phyloP scores from a whole-genome alignment of 1,140 invertebrate species.

The Drosophila sturtevanti region DNA sequence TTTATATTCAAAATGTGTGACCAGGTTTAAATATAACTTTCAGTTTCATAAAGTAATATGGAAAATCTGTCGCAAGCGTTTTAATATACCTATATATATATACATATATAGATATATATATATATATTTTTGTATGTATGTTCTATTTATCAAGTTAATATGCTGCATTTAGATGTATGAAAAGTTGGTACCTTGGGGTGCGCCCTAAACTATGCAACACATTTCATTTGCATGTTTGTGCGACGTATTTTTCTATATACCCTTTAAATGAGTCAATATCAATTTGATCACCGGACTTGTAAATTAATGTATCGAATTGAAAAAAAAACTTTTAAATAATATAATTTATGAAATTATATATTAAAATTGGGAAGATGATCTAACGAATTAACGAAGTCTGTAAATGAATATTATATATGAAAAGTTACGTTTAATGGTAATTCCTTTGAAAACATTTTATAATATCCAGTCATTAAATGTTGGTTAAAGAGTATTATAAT shows the following conservation, averaged over 20 bases:
- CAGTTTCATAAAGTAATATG: neutral
- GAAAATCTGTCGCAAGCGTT: conserved; percentile 61
- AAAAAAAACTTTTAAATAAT: no score
- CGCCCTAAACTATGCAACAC: conserved; percentile 76
- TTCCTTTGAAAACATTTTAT: no score
- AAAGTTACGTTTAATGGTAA: no score
- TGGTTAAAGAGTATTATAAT: no score
- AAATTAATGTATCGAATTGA: no score
- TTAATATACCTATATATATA: neutral
- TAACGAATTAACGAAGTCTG: no score
- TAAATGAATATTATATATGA: no score
- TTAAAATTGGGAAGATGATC: no score
- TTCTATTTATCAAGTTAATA: conserved; percentile 66
- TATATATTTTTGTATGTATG: conserved; percentile 54
- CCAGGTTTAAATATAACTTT: neutral
- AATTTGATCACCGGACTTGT: no score
- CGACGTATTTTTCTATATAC: conserved; percentile 31
- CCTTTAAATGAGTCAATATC: neutral
- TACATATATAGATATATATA: conserved; percentile 47
- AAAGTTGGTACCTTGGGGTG: conserved; percentile 22
- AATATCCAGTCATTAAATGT: no score
- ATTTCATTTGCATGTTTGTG: conserved; percentile 74
- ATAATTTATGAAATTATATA: no score
- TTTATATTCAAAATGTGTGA: neutral
- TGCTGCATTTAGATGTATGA: conserved; percentile 27